phyloP scores from a whole-genome alignment of 2,888 invertebrate species.

The Penaeus monodon region DNA sequence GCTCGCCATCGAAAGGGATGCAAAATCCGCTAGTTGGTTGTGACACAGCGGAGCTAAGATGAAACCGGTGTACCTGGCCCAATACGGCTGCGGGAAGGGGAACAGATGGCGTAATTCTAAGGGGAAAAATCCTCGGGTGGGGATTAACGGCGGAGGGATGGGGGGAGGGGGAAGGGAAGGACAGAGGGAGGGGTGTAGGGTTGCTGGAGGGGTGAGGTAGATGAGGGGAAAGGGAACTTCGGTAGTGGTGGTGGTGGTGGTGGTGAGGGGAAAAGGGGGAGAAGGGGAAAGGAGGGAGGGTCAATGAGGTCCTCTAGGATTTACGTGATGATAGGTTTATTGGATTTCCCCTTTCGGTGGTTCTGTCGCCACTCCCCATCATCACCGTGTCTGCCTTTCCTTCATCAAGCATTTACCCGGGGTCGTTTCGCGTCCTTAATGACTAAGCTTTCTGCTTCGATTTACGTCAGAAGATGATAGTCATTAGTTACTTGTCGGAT shows the following conservation, averaged over 20 bases:
- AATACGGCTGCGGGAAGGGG: slow-evolving; percentile 14
- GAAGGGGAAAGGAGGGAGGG: neutral
- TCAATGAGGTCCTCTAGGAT: too few relatives aligned
- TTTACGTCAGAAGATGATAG: too few relatives aligned
- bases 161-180: neutral
- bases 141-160: slow-evolving; percentile 17
- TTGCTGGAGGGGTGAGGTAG: neutral
- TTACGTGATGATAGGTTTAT: too few relatives aligned
- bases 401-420: too few relatives aligned
- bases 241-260: neutral
- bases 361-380: too few relatives aligned
- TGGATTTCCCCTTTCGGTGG: too few relatives aligned
- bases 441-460: too few relatives aligned
- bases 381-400: too few relatives aligned
- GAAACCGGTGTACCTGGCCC: slow-evolving; percentile 45
- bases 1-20: too few relatives aligned
- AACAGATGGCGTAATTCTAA: slow-evolving; percentile 50
- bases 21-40: neutral
- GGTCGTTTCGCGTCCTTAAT: too few relatives aligned
- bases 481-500: too few relatives aligned
- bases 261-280: neutral
- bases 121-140: slow-evolving; percentile 38
- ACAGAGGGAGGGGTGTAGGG: neutral
- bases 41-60: slow-evolving; percentile 27
- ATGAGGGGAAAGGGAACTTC: neutral